Evolutionary conservation across 2,797 vertebrate species (phyloP), one percentile per base, ranked within the genome.

Genomic region (Pangasius larnaudii): DNA sequence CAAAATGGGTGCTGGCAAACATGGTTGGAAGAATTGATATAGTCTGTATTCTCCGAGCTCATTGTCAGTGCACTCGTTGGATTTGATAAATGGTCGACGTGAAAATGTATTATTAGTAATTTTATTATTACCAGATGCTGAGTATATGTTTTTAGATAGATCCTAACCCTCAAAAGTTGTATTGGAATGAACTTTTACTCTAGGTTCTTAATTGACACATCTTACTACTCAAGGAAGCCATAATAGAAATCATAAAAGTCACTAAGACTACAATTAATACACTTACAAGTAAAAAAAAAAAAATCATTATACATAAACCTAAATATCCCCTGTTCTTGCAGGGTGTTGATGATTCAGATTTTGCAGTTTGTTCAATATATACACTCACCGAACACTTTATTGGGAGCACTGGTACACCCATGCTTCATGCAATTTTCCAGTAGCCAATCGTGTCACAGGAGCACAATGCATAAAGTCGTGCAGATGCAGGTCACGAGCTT

Each of bases 281-380:
- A 94, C 93, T 89, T 93, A 93, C 84, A 93, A 93, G 94, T 94
- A 93, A 90, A 93, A 89, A 93, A 46, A 42, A 42, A 42, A 42
- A 58, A 11, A 11, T 36, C 10, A 51, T 51, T 2, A 19, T 8
- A 9, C 59, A 49, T 19, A 84, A 24, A 51, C 18, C 36, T 4
- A 24, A 63, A 63, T 30, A 18, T 46, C 46, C 4, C 10, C 2
- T 27, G 11, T 11, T 51, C 61, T 51, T 84, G 18, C 8, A 69
- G 16, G 39, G n/a, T 49, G 42, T 42, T 49, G 27, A 65, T 63
- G 1, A 84, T 69, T 84, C n/a, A 51, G 16, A 51, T 84, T 67
- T 36, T 82, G 79, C 33, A 14, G 33, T 33, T 53, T 36, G 53
- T 80, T 80, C 1, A 78, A n/a, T 77, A 16, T 74, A 27, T 30